Conservation (phyloP, 2,888 invertebrate genomes). For the Apantesis nais region DNA sequence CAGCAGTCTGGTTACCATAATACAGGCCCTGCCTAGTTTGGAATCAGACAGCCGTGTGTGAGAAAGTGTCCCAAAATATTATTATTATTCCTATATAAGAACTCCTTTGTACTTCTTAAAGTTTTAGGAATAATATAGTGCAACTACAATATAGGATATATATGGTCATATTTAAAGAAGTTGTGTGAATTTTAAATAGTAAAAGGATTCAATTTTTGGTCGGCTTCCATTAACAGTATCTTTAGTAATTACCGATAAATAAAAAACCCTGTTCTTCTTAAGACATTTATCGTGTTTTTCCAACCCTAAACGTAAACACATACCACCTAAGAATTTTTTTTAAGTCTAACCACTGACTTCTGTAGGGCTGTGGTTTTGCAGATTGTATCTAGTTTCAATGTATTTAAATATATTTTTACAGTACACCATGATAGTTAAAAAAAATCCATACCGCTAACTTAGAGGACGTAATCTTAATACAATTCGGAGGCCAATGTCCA, state of each 20-base stretch:
- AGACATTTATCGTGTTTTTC: not conserved
- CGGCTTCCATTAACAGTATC: not conserved
- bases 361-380: not conserved
- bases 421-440: not conserved
- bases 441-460: constrained; percentile 3
- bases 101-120: too few relatives aligned
- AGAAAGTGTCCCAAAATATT: too few relatives aligned
- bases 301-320: not conserved
- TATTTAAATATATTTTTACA: not conserved
- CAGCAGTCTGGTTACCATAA: too few relatives aligned
- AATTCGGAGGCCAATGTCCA: constrained; percentile 81
- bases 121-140: too few relatives aligned
- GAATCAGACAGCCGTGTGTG: too few relatives aligned
- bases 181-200: too few relatives aligned
- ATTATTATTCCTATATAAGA: too few relatives aligned
- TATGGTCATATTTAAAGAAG: too few relatives aligned
- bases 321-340: not conserved
- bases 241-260: not conserved
- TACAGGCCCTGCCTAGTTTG: too few relatives aligned
- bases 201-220: too few relatives aligned
- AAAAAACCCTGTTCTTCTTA: not conserved
- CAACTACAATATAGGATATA: too few relatives aligned
- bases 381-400: not conserved
- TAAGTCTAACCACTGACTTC: not conserved
- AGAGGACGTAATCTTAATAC: constrained; percentile 55